A percentile compares a stretch with the other conserved stretches of the same genome.
These are phyloP conservation scores for Radopholus similis DNA, from an alignment of 1,140 invertebrate species.

Conservation along the genomic window DNA sequence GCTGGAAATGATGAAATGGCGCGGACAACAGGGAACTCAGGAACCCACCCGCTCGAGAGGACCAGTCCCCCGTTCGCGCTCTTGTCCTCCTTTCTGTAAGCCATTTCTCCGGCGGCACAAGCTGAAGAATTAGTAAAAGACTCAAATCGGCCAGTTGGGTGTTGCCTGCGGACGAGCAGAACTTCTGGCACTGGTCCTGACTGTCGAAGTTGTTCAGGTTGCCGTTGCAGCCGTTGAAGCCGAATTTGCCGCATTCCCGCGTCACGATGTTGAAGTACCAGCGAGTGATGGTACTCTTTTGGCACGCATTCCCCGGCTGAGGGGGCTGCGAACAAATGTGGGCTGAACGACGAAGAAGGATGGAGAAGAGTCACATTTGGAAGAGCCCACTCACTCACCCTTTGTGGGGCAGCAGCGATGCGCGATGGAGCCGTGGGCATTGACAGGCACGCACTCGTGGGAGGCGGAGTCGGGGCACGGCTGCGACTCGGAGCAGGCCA, in stretches of 20 bases:
- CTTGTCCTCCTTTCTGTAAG: conserved; percentile 21
- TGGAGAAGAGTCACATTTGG: background rate
- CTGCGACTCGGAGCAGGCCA: conserved; percentile 37
- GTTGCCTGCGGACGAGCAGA: conserved; percentile 50
- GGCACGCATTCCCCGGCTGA: conserved; percentile 52
- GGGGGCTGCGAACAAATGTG: conserved; percentile 54
- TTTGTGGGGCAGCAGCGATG: conserved; percentile 56
- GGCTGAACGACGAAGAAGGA: conserved; percentile 27
- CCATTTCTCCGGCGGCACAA: conserved; percentile 50
- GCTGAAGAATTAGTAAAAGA: conserved; percentile 30
- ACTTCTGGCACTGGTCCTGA: conserved; percentile 51
- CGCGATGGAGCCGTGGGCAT: conserved; percentile 49
- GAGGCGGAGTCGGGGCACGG: conserved; percentile 40
- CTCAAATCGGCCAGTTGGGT: background rate
- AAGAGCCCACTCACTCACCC: conserved; percentile 23
- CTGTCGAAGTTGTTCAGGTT: conserved; percentile 53
- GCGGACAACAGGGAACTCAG: background rate
- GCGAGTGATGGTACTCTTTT: conserved; percentile 47
- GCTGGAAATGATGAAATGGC: background rate
- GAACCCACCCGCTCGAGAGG: too few relatives aligned
- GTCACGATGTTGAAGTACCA: conserved; percentile 59
- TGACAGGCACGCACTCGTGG: conserved; percentile 54
- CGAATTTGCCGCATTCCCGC: conserved; percentile 50
- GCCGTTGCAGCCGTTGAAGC: conserved; percentile 39
- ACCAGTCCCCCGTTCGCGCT: background rate